Percentiles rank a stretch among this genome's conserved stretches.
These are phyloP conservation scores for Pimephales promelas DNA, from an alignment of 2,113 vertebrate species.

Conservation along the genomic window DNA sequence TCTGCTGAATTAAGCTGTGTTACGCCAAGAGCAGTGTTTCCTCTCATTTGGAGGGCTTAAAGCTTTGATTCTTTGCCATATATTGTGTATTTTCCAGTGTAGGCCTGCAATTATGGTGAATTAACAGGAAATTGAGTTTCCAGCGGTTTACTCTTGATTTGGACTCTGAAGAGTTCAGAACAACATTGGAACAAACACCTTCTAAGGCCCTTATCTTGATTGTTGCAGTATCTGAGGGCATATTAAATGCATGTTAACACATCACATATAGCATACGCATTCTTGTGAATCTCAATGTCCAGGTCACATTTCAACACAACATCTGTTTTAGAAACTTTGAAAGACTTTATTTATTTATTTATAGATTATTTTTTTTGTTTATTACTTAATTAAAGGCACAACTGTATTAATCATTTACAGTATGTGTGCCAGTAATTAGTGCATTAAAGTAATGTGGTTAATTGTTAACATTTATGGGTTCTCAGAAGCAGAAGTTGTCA, in stretches of 20 bases:
- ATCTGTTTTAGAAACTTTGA: no score
- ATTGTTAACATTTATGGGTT: no score
- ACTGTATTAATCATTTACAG: no score
- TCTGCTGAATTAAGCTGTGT: slow-evolving; percentile 36
- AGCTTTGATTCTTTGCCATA: slow-evolving; percentile 51
- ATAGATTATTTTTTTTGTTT: no score
- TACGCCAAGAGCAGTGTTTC: slow-evolving; percentile 33
- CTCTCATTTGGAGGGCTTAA: slow-evolving; percentile 34
- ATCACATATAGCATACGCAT: background rate
- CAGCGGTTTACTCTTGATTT: slow-evolving; percentile 48
- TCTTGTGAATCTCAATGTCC: no score
- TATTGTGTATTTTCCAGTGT: slow-evolving; percentile 53
- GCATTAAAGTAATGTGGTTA: no score
- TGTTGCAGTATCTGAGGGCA: slow-evolving; percentile 14
- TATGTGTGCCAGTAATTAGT: no score
- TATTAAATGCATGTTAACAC: slow-evolving; percentile 18
- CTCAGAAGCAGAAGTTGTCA: no score
- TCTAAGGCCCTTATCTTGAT: slow-evolving; percentile 28
- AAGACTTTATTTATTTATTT: no score
- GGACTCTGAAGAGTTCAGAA: slow-evolving; percentile 33
- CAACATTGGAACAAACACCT: slow-evolving; percentile 35
- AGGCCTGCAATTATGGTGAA: slow-evolving; percentile 55
- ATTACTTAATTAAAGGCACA: no score
- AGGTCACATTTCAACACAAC: no score
- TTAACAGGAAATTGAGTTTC: slow-evolving; percentile 55